These are phyloP conservation scores for Physeter macrocephalus DNA, from an alignment of 2,113 vertebrate species.

Conservation along the genomic window DNA sequence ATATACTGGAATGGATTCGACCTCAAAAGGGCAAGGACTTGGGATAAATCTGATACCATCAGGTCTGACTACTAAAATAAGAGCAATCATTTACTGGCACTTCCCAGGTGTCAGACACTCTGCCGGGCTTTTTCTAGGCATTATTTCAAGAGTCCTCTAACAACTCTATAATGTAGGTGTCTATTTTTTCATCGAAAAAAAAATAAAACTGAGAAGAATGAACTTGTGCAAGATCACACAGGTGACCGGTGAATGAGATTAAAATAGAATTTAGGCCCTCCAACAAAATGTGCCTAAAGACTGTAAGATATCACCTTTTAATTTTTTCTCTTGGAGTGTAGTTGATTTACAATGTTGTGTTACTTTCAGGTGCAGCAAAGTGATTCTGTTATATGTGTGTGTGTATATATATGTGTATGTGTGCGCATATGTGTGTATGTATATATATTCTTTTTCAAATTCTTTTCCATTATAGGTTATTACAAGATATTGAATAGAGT, in stretches of 20 bases:
- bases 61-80: background rate
- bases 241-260: background rate
- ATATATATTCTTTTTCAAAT: background rate
- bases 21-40: background rate
- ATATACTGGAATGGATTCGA: background rate
- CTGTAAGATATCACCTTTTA: background rate
- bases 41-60: background rate
- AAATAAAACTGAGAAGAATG: background rate
- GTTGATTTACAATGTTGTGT: background rate
- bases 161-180: background rate
- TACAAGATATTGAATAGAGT: background rate
- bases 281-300: background rate
- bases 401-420: too few species aligned
- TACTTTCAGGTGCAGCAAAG: background rate
- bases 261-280: background rate
- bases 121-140: background rate
- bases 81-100: background rate
- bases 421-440: too few species aligned
- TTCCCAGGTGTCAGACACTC: background rate
- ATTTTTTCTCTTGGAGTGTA: background rate
- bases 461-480: background rate
- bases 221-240: background rate
- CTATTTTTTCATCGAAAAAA: background rate
- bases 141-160: background rate
- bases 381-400: background rate